Percentiles rank a stretch among this genome's conserved stretches.
Conservation (phyloP, 2,888 invertebrate genomes). For the Hetaerina titia region DNA sequence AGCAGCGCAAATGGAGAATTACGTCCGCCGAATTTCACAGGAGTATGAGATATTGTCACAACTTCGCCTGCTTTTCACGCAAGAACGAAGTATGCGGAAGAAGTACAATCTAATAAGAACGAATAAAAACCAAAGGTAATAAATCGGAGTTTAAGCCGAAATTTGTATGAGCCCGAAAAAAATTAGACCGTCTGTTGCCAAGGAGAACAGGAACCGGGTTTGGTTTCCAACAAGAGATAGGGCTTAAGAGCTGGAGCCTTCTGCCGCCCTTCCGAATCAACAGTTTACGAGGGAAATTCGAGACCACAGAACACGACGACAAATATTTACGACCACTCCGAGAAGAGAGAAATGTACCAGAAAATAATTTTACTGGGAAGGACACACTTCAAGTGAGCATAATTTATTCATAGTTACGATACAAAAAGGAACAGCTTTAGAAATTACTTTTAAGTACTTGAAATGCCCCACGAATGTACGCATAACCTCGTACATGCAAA, state of each 20-base stretch:
- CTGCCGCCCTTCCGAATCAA: neutral
- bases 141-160: neutral
- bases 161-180: neutral
- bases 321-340: neutral
- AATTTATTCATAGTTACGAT: no score
- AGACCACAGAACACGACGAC: neutral
- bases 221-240: neutral
- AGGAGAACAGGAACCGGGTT: slow-evolving; percentile 56
- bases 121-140: neutral
- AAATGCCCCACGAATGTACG: no score
- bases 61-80: no score
- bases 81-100: no score
- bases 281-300: neutral
- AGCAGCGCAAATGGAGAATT: no score
- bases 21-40: no score
- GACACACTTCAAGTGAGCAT: neutral
- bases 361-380: neutral
- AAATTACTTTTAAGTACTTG: no score
- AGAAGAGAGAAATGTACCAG: neutral
- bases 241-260: neutral
- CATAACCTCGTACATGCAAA: no score
- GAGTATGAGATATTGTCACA: no score
- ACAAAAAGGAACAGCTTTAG: no score
- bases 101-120: neutral
- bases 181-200: neutral